Conservation (phyloP, 1,140 invertebrate species). For the Drosophila pseudoananassae region DNA sequence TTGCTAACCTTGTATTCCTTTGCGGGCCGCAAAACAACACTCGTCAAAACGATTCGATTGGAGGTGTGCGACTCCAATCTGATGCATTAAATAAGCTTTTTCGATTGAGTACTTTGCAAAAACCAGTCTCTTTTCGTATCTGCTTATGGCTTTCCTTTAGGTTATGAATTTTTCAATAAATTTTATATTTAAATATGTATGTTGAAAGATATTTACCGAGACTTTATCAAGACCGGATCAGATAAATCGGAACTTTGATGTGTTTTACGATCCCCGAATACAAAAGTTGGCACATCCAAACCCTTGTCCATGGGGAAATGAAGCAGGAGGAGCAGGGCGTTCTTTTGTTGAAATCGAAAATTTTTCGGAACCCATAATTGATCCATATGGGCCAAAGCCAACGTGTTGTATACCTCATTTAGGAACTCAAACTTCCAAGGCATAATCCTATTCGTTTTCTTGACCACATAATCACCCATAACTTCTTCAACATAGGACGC, state of each 20-base stretch:
- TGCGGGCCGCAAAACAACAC: conserved; percentile 64
- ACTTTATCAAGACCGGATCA: conserved; percentile 36
- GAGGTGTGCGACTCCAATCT: conserved; percentile 66
- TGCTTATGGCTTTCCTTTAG: conserved; percentile 45
- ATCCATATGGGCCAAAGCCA: conserved; percentile 65
- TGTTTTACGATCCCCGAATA: conserved; percentile 75
- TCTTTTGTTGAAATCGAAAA: conserved; percentile 15
- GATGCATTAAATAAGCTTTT: conserved; percentile 70
- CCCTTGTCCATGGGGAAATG: conserved; percentile 50
- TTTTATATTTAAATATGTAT: neutral
- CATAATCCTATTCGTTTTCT: conserved; percentile 74
- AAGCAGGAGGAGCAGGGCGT: conserved; percentile 43
- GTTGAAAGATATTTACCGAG: conserved; percentile 20
- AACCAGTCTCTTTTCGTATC: conserved; percentile 58
- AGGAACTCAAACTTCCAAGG: conserved; percentile 81
- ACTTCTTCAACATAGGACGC: conserved; percentile 64
- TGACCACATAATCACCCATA: conserved; percentile 75
- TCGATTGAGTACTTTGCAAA: conserved; percentile 73
- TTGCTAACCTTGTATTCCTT: conserved; percentile 50
- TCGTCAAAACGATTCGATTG: conserved; percentile 60
- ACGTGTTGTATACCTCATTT: conserved; percentile 76
- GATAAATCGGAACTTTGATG: conserved; percentile 41
- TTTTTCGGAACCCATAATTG: conserved; percentile 51
- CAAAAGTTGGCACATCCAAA: conserved; percentile 46
- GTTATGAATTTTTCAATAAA: neutral